phyloP scores from a whole-genome alignment of 2,888 invertebrate genomes.

The Catocala nupta region DNA sequence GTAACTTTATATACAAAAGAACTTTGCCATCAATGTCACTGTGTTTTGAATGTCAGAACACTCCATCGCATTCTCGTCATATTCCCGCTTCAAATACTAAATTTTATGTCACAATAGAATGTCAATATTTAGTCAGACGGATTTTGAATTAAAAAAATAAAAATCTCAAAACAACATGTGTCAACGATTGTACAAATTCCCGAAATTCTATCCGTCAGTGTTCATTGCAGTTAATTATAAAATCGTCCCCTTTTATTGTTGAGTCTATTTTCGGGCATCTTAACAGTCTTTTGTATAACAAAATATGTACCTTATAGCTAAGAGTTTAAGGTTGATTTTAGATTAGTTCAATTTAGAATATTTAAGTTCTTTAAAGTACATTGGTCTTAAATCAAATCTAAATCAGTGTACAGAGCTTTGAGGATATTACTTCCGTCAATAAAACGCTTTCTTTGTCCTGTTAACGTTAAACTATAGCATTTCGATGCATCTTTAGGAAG shows the following conservation, averaged over 20 bases:
- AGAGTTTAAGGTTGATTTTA: slow-evolving; percentile 49
- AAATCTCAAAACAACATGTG: slow-evolving; percentile 42
- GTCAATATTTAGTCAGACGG: slow-evolving; percentile 1
- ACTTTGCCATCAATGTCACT: too few relatives aligned
- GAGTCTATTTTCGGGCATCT: slow-evolving; percentile 71
- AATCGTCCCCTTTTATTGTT: slow-evolving; percentile 84
- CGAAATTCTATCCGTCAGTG: slow-evolving; percentile 86
- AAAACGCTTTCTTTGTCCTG: slow-evolving; percentile 74
- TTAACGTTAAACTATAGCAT: slow-evolving; percentile 22
- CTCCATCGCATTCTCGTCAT: too few relatives aligned
- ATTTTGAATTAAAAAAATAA: slow-evolving; percentile 9
- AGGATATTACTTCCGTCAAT: slow-evolving; percentile 82
- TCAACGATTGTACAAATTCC: slow-evolving; percentile 70
- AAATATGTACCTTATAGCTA: slow-evolving; percentile 28
- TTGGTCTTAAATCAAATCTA: slow-evolving; percentile 80
- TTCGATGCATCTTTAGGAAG: neutral
- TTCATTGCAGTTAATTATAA: slow-evolving; percentile 88
- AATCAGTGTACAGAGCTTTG: slow-evolving; percentile 80
- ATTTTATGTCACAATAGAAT: neutral
- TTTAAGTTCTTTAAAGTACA: slow-evolving; percentile 74
- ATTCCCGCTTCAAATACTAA: too few relatives aligned
- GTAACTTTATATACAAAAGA: too few relatives aligned
- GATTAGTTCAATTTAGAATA: slow-evolving; percentile 24
- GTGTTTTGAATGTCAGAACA: too few relatives aligned
- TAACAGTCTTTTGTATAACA: slow-evolving; percentile 18